phyloP scores from a whole-genome alignment of 2,113 vertebrate species.

The Climacteris rufus region DNA sequence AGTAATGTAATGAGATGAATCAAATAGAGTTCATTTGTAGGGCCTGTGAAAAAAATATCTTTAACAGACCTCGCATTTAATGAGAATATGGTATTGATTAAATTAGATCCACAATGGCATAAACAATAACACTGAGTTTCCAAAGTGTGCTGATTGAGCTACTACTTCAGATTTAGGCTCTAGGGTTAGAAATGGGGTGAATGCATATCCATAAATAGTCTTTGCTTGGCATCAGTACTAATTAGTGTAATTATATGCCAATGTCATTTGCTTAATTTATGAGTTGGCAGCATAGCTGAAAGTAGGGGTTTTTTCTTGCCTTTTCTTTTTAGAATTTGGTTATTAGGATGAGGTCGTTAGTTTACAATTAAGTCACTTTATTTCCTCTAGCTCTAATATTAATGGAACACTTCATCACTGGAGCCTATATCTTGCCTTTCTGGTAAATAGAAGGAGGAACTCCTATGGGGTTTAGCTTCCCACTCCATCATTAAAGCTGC shows the following conservation, averaged over 20 bases:
- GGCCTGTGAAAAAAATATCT: constrained; percentile 10
- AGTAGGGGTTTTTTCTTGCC: constrained; percentile 42
- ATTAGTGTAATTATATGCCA: constrained; percentile 71
- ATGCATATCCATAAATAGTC: constrained; percentile 50
- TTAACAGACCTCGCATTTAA: constrained; percentile 58
- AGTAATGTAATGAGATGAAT: constrained; percentile 40
- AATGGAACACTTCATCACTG: constrained; percentile 70
- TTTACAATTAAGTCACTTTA: constrained; percentile 73
- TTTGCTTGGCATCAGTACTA: constrained; percentile 67
- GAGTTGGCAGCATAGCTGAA: constrained; percentile 62
- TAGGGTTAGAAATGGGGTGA: constrained; percentile 57
- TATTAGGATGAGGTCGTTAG: constrained; percentile 70
- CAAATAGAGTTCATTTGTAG: constrained; percentile 42
- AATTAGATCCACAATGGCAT: constrained; percentile 43
- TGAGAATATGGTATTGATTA: constrained; percentile 62
- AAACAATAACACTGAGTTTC: constrained; percentile 45
- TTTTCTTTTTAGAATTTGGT: constrained; percentile 63
- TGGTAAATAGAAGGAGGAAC: constrained; percentile 55
- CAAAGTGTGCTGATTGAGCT: constrained; percentile 31
- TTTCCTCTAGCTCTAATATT: constrained; percentile 58
- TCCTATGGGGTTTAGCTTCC: constrained; percentile 53
- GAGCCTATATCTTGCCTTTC: constrained; percentile 47
- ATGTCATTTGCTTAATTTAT: constrained; percentile 73
- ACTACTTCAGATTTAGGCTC: constrained; percentile 35
- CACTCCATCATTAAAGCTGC: constrained; percentile 48